Base-by-base conservation (phyloP, 2,888 invertebrate genomes). In the Itoplectis maculator region DNA sequence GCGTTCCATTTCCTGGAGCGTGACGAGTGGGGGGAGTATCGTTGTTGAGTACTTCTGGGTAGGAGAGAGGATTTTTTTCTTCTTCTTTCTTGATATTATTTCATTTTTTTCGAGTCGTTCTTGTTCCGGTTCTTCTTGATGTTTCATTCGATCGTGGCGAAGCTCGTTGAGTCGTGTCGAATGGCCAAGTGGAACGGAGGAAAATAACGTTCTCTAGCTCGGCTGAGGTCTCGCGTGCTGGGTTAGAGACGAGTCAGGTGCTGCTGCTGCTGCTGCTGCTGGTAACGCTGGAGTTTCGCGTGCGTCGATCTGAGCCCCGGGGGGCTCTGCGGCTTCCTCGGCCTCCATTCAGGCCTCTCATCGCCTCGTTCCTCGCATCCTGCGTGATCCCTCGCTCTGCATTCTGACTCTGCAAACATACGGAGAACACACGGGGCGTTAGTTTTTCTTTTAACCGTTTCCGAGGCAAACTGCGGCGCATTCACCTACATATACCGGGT, bases 281-380 rank as follows among this genome's bases (percentile, higher is more conserved):
- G 47, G 51, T 49, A 79, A 79, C 29, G 29, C 29, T 29, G 68
- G 66, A 56, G 82, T 75, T 78, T 74, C 86, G 83, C 86, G 84
- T 87, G 89, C 85, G 89, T 88, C 86, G 87, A 88, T 88, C 87
- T 86, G 84, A 90, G 90, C 92, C 92, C 92, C 92, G 88, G 91
- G 92, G 91, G 92, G 92, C 92, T 92, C 92, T 88, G 91, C 90
- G 87, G 88, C 88, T 90, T 92, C 92, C 89, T 92, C 92, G 90
- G 92, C 88, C 91, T 92, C 92, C 92, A 92, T 92, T 90, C 90
- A 90, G 90, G 83, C 87, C 87, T 90, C 89, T 91, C 92, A 92
- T 92, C 89, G 91, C 88, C 90, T 90, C 88, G 89, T 86, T 85
- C 81, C 83, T 82, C 83, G 79, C 81, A 84, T 88, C 85, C 87